Evolutionary conservation across 2,113 vertebrate genomes (phyloP).

Genomic region (Otocyon megalotis): DNA sequence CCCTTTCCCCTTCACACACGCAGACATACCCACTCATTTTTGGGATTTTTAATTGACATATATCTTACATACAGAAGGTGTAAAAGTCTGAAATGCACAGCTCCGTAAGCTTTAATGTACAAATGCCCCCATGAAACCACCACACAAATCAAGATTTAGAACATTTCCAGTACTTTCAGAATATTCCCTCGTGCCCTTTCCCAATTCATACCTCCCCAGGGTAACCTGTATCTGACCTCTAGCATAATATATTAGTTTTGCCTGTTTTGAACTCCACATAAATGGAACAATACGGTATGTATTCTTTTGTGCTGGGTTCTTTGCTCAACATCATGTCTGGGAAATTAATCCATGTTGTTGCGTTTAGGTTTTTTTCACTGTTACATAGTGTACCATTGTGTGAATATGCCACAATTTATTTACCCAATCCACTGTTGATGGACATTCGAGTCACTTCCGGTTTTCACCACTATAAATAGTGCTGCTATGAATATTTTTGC

Average conservation of each 20-base stretch:
- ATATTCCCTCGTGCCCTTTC: neutral
- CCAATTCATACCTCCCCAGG: neutral
- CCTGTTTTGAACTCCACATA: neutral
- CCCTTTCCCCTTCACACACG: neutral
- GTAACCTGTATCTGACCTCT: neutral
- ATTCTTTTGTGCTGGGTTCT: neutral
- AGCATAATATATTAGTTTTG: neutral
- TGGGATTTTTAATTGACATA: neutral
- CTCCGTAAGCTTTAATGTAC: neutral
- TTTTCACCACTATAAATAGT: neutral
- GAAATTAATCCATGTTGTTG: neutral
- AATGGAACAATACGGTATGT: neutral
- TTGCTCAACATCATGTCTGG: neutral
- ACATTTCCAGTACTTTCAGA: neutral
- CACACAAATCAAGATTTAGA: neutral
- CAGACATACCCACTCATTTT: neutral
- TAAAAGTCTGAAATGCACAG: neutral
- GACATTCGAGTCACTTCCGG: neutral
- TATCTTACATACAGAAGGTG: neutral
- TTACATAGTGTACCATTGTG: neutral
- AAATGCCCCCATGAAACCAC: neutral
- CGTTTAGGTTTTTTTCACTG: neutral
- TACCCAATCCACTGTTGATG: neutral
- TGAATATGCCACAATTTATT: neutral
- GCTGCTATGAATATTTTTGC: neutral